Evolutionary conservation across 1,140 invertebrate species (phyloP), one percentile per base, ranked within the genome.

Genomic region (Pseudomyrmex cubaensis): DNA sequence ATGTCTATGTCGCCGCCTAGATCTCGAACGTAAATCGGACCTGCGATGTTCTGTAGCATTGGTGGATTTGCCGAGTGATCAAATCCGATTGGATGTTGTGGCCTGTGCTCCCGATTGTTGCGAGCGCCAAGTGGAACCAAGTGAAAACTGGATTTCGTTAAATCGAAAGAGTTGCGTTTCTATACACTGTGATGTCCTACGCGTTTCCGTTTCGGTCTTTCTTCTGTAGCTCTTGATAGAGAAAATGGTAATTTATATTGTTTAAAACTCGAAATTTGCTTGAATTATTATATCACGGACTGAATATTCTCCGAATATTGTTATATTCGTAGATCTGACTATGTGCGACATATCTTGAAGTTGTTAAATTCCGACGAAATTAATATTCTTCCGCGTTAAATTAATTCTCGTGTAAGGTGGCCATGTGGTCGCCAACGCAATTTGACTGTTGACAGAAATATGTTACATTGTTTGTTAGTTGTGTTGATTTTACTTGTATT

Each of bases 161-260:
- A 35, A 35, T 35, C 35, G 35, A 35, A 0, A 35, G 35, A 74
- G 70, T 61, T 20, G 13, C 56, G 0, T 20, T 25, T 61, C 72
- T 74, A 61, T 4, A 46, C 59, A n/a, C 35, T 13, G 4, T 25
- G 9, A 2, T 48, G 2, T 62, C 9, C 8, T 15, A 35, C 7
- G 2, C 10, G 17, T 5, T 76, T 76, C 73, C 73, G 73, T 15
- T 76, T 63, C 1, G 12, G 17, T 13, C 44, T 10, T 78, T n/a
- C 22, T 66, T 59, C 20, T 57, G 20, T 46, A 48, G 8, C 8
- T 70, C 12, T 48, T 3, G 17, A 9, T 59, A 25, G 9, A 59
- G n/a, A 35, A 35, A 48, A 80, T 80, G 76, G 76, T 80, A 80
- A 80, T 48, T 25, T 3, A 9, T 20, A 1, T 25, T 80, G 15